A percentile compares a stretch with the other conserved stretches of the same genome.
phyloP scores from a whole-genome alignment of 2,113 vertebrate genomes.

The Corynorhinus townsendii region DNA sequence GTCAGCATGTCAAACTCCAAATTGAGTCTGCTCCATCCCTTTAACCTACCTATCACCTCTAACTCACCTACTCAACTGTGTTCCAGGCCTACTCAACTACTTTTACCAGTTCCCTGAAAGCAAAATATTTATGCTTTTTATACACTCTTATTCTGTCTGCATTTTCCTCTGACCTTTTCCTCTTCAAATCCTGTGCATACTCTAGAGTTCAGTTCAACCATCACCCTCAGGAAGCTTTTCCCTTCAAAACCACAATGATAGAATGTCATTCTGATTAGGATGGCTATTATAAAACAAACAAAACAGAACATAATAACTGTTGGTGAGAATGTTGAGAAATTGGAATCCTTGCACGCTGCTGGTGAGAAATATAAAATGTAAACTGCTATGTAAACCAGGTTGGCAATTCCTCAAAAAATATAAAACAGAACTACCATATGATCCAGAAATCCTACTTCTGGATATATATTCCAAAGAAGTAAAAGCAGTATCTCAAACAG shows the following conservation, averaged over 20 bases:
- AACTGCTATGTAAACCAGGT: background rate
- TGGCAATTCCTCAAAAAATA: background rate
- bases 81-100: background rate
- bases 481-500: background rate
- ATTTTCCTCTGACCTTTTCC: background rate
- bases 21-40: background rate
- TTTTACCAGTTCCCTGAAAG: background rate
- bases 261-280: background rate
- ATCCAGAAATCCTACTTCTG: background rate
- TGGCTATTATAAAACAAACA: background rate
- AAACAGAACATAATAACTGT: background rate
- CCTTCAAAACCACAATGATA: background rate
- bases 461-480: background rate
- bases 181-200: background rate
- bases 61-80: background rate
- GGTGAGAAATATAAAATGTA: background rate
- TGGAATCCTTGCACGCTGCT: background rate
- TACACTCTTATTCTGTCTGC: background rate
- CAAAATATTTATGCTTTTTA: background rate
- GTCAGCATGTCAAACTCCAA: background rate
- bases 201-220: background rate
- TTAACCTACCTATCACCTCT: background rate
- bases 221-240: background rate
- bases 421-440: background rate
- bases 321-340: background rate